phyloP scores from a whole-genome alignment of 2,888 invertebrate genomes.

The Aproaerema taeniolella region DNA sequence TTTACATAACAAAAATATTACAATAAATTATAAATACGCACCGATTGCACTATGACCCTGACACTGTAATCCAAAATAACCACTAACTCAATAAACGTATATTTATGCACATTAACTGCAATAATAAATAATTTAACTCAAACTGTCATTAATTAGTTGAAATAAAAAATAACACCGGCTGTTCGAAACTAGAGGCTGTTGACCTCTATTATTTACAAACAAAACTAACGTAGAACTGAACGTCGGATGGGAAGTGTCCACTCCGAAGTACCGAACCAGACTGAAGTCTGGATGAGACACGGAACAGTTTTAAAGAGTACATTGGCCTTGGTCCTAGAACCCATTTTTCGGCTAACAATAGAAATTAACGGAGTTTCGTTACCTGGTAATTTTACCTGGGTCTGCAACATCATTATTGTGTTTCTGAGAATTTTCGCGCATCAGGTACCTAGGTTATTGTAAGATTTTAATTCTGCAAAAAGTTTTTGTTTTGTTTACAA shows the following conservation, averaged over 20 bases:
- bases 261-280: slow-evolving; percentile 60
- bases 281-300: slow-evolving; percentile 67
- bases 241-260: slow-evolving; percentile 52
- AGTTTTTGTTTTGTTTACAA: slow-evolving; percentile 65
- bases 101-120: slow-evolving; percentile 10
- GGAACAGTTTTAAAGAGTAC: slow-evolving; percentile 63
- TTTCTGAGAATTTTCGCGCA: slow-evolving; percentile 37
- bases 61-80: neutral
- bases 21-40: too few species aligned
- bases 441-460: too few species aligned
- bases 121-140: slow-evolving; percentile 6
- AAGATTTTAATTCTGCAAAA: slow-evolving; percentile 41
- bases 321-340: slow-evolving; percentile 60
- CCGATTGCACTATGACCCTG: too few species aligned
- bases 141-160: slow-evolving; percentile 10
- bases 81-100: slow-evolving; percentile 5
- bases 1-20: too few species aligned
- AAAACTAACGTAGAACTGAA: slow-evolving; percentile 31
- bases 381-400: slow-evolving; percentile 15
- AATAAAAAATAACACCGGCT: slow-evolving; percentile 20
- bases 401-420: slow-evolving; percentile 24
- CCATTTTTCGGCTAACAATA: slow-evolving; percentile 52
- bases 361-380: slow-evolving; percentile 41
- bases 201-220: slow-evolving; percentile 62
- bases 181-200: slow-evolving; percentile 37